These are phyloP conservation scores for Carcharodon carcharias DNA, from an alignment of 2,797 vertebrate species.

Conservation along the genomic window DNA sequence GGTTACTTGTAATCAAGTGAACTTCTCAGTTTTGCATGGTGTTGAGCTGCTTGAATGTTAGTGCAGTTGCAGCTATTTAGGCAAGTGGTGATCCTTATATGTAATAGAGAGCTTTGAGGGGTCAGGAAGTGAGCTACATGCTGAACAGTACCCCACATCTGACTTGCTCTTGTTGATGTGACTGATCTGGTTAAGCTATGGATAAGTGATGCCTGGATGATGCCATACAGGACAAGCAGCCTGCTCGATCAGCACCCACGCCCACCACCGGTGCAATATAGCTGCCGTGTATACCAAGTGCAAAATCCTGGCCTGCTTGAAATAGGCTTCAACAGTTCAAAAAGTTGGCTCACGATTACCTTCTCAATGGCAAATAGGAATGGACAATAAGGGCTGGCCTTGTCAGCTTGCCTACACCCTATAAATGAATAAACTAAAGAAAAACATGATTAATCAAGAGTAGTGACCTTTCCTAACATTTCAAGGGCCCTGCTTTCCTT, in stretches of 20 bases:
- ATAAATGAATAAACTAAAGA: not conserved
- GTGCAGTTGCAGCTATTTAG: too few relatives aligned
- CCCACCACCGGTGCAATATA: not conserved
- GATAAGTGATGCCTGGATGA: too few relatives aligned
- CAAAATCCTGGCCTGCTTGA: not conserved
- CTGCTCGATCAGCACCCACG: not conserved
- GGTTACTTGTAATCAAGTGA: too few relatives aligned
- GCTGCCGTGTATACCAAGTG: not conserved
- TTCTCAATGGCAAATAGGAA: not conserved
- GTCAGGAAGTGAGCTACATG: too few relatives aligned
- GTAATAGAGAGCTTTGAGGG: too few relatives aligned
- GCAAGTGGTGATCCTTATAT: too few relatives aligned
- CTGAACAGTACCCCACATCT: too few relatives aligned
- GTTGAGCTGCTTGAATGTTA: too few relatives aligned
- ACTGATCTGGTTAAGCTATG: not conserved
- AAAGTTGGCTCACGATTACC: not conserved
- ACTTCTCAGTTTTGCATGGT: too few relatives aligned
- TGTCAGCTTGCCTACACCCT: not conserved
- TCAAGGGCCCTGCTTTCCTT: not conserved
- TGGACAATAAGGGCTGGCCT: not conserved
- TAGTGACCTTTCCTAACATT: not conserved
- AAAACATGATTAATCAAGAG: not conserved
- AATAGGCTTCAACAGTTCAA: not conserved
- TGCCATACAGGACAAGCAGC: not conserved
- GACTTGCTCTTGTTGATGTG: not conserved